These are phyloP conservation scores for Tricholauxania praeusta DNA, from an alignment of 2,888 invertebrate genomes.

Conservation along the genomic window DNA sequence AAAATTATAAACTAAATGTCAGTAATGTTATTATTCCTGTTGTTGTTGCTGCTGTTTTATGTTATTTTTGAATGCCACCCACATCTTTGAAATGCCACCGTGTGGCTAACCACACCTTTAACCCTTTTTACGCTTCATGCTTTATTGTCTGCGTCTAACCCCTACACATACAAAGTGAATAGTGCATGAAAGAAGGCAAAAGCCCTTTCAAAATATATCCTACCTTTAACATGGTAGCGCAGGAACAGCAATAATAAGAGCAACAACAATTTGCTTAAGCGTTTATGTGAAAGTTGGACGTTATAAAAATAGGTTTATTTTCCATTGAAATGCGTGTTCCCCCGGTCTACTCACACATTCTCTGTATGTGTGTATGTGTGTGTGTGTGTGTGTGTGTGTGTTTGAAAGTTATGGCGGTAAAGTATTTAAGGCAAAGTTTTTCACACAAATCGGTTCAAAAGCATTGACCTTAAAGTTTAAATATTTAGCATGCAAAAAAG, in stretches of 20 bases:
- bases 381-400: too few relatives aligned
- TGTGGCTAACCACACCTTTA: conserved; percentile 42
- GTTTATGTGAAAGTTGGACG: conserved; percentile 18
- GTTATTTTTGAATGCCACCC: neutral
- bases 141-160: neutral
- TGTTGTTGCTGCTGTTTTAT: neutral
- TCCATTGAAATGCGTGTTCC: conserved; percentile 1
- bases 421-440: too few relatives aligned
- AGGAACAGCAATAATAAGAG: neutral
- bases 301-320: conserved; percentile 24
- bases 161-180: too few relatives aligned
- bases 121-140: conserved; percentile 33
- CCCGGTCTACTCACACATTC: neutral
- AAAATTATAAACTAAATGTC: conserved; percentile 28
- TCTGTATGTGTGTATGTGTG: neutral
- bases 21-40: neutral
- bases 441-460: neutral
- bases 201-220: neutral
- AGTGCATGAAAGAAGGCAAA: neutral
- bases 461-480: conserved; percentile 18
- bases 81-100: neutral
- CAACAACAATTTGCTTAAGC: conserved; percentile 23
- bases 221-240: too few relatives aligned
- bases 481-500: too few relatives aligned
- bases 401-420: too few relatives aligned